These are phyloP conservation scores for Caenorhabditis virilis DNA, from an alignment of 2,888 invertebrate genomes.

Conservation along the genomic window DNA sequence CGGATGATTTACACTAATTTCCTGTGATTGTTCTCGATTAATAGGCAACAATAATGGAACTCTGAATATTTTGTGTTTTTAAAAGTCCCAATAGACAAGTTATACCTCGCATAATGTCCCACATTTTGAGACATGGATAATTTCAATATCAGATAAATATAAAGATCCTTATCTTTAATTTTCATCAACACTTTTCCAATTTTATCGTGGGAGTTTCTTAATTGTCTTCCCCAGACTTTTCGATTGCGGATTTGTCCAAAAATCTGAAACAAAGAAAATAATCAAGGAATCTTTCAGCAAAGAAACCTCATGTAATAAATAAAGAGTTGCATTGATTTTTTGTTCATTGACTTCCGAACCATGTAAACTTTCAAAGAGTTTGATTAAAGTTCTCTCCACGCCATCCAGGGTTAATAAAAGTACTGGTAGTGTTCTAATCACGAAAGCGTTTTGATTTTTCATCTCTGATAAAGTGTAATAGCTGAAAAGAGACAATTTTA, in stretches of 20 bases:
- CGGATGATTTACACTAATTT: no score
- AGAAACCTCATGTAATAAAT: background rate
- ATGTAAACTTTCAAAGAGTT: background rate
- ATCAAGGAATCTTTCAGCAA: background rate
- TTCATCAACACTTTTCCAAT: background rate
- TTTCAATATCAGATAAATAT: background rate
- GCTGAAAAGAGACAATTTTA: background rate
- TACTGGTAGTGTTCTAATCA: background rate
- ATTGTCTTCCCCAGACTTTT: background rate
- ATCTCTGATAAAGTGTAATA: background rate
- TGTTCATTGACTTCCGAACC: background rate
- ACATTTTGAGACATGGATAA: background rate
- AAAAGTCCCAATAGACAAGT: background rate
- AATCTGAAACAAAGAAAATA: background rate
- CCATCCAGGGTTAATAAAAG: background rate
- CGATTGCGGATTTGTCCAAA: background rate
- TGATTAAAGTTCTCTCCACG: background rate
- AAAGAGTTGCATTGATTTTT: background rate
- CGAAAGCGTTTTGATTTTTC: background rate
- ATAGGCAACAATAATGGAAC: background rate
- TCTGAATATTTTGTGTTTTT: background rate
- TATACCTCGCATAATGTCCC: background rate
- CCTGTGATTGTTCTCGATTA: no score
- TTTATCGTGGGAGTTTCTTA: background rate
- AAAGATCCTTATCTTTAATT: background rate